These are phyloP conservation scores for Rhombomys opimus DNA, from an alignment of 2,113 vertebrate genomes.

Conservation along the genomic window DNA sequence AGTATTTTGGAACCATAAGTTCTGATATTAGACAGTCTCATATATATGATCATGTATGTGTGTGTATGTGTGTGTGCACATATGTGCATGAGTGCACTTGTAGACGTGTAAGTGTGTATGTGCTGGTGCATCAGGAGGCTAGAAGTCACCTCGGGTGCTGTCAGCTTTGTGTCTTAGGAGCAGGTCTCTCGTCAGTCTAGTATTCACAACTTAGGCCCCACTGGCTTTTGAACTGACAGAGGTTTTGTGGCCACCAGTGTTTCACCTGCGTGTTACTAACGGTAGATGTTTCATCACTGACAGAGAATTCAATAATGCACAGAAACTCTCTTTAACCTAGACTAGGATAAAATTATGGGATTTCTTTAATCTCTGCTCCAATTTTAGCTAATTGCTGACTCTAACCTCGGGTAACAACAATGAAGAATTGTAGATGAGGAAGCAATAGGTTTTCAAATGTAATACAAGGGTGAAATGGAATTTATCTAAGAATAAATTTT, in stretches of 20 bases:
- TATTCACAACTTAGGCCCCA: not conserved
- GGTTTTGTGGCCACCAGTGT: not conserved
- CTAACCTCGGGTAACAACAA: not conserved
- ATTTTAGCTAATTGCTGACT: slow-evolving; percentile 13
- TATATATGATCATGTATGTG: not conserved
- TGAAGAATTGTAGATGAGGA: not conserved
- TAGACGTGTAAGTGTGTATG: no score
- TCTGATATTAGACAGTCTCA: not conserved
- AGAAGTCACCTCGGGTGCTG: not conserved
- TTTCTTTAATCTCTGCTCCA: slow-evolving; percentile 2
- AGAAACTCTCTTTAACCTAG: not conserved
- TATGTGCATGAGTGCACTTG: no score
- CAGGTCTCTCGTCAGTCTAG: not conserved
- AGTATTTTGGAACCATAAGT: not conserved
- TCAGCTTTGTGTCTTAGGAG: not conserved
- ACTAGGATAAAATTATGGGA: slow-evolving; percentile 5
- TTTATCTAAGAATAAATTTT: not conserved
- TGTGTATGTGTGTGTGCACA: not conserved
- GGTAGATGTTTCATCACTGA: not conserved
- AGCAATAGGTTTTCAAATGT: slow-evolving; percentile 7
- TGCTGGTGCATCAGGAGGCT: not conserved
- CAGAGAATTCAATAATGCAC: not conserved
- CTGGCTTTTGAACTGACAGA: not conserved
- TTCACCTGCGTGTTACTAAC: not conserved
- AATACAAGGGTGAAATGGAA: not conserved